phyloP scores from a whole-genome alignment of 2,888 invertebrate genomes.

The Aporophyla nigra region DNA sequence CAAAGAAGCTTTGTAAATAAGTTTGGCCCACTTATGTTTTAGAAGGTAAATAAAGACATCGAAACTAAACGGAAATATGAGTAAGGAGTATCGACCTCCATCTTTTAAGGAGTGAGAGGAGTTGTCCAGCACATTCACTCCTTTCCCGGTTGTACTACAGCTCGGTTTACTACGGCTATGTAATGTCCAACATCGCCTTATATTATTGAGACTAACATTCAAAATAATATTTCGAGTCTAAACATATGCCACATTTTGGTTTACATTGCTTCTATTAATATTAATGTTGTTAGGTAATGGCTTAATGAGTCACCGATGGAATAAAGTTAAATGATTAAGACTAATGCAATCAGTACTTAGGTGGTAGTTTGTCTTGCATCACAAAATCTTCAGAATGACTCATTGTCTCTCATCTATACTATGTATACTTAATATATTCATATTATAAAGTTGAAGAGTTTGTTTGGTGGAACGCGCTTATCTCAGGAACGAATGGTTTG shows the following conservation, averaged over 20 bases:
- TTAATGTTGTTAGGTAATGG: background rate
- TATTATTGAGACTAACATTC: slow-evolving; percentile 1
- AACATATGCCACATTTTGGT: background rate
- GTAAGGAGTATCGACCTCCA: slow-evolving; percentile 39
- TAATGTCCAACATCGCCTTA: slow-evolving; percentile 24
- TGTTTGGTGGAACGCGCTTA: too few relatives aligned
- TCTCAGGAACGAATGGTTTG: too few relatives aligned
- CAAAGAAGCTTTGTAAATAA: slow-evolving; percentile 1
- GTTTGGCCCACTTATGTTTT: slow-evolving; percentile 2
- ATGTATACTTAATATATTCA: too few relatives aligned
- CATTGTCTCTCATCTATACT: background rate
- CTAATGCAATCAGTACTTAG: background rate
- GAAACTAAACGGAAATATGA: slow-evolving; percentile 25
- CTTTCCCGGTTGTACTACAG: slow-evolving; percentile 30
- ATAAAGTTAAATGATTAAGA: too few relatives aligned
- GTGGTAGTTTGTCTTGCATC: background rate
- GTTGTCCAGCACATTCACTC: slow-evolving; percentile 51
- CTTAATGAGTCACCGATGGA: background rate
- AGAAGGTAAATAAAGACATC: slow-evolving; percentile 15
- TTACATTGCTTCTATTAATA: too few relatives aligned
- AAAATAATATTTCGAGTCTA: slow-evolving; percentile 3
- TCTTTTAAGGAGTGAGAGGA: slow-evolving; percentile 58
- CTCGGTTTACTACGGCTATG: background rate
- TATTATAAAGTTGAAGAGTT: too few relatives aligned
- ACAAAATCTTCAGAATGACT: background rate